phyloP scores from a whole-genome alignment of 35 echinoderm and acorn worm genomes.

The Stichopus chloronotus region DNA sequence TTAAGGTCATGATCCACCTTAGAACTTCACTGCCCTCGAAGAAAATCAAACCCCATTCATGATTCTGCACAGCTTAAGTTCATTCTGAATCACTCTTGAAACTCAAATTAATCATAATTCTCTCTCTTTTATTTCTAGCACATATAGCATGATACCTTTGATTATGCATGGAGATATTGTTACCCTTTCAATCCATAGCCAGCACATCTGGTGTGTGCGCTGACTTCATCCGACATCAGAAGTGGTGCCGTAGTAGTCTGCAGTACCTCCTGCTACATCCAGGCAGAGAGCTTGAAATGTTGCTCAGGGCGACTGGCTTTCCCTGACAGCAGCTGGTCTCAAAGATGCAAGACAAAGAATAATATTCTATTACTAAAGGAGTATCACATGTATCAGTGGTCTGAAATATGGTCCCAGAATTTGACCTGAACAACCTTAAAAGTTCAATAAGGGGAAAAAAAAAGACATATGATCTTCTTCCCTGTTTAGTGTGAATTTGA shows the following conservation, averaged over 20 bases:
- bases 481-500: not conserved
- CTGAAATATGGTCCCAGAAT: conserved; percentile 48
- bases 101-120: too few relatives aligned
- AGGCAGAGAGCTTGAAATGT: conserved; percentile 32
- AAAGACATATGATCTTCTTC: not conserved
- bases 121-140: not conserved
- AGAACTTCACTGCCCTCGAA: too few relatives aligned
- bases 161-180: conserved; percentile 30
- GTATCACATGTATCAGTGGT: not conserved
- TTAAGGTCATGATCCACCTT: too few relatives aligned
- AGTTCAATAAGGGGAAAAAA: not conserved
- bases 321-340: conserved; percentile 48
- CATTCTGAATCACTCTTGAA: too few relatives aligned
- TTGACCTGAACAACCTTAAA: conserved; percentile 43
- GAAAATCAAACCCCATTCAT: too few relatives aligned
- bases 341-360: conserved; percentile 38
- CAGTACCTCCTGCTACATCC: not conserved
- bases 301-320: conserved; percentile 14
- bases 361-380: not conserved
- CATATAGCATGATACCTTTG: not conserved
- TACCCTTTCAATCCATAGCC: conserved; percentile 1
- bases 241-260: too few relatives aligned
- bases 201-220: conserved; percentile 30
- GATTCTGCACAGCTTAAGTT: too few relatives aligned
- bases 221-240: not conserved